phyloP scores from a whole-genome alignment of 2,888 invertebrate species.

The Yponomeuta sedellus region DNA sequence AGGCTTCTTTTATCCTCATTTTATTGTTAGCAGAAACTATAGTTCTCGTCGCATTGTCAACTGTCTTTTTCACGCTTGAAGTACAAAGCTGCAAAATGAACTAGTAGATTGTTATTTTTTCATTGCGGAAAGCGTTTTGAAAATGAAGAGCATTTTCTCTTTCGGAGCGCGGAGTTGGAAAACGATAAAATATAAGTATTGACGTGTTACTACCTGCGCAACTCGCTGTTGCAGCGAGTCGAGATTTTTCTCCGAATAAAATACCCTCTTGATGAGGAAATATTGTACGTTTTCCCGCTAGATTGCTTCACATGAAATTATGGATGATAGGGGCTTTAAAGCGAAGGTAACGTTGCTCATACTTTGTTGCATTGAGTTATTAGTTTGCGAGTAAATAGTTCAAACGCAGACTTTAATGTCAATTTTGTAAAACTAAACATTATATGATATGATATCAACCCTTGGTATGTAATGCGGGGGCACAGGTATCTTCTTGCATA shows the following conservation, averaged over 20 bases:
- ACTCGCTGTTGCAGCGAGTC: background rate
- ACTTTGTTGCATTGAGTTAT: no score
- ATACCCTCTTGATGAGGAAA: background rate
- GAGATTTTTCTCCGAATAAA: background rate
- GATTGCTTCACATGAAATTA: background rate
- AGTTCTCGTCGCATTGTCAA: background rate
- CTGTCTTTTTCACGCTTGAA: background rate
- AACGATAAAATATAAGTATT: slow-evolving; percentile 2
- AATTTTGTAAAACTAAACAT: background rate
- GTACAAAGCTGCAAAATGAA: background rate
- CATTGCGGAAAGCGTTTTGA: background rate
- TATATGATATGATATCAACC: no score
- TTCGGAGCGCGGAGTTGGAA: background rate
- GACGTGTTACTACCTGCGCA: background rate
- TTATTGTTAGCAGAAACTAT: background rate
- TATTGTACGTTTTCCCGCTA: background rate
- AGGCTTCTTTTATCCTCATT: slow-evolving; percentile 4
- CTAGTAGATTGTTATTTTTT: background rate
- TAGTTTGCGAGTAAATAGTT: no score
- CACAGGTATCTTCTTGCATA: no score
- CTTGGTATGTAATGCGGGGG: no score
- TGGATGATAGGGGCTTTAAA: background rate
- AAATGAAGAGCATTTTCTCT: background rate
- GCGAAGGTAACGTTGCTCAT: background rate
- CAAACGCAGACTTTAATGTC: no score